Evolutionary conservation across 2,888 invertebrate species (phyloP).

Genomic region (Caenorhabditis parvicauda): DNA sequence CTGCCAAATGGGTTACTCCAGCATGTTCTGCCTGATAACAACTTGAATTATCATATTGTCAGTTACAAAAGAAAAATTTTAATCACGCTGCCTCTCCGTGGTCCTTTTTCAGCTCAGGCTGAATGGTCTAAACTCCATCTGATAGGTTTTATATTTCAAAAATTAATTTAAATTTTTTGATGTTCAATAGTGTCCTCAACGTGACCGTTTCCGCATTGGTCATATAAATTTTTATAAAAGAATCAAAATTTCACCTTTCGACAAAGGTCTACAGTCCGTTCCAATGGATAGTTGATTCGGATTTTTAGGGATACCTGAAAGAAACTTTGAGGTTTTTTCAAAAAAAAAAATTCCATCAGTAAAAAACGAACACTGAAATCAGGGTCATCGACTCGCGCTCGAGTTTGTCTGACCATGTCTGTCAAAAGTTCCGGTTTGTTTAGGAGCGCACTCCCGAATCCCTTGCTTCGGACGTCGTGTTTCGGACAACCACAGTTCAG

Average conservation of each 20-base stretch:
- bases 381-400: slow-evolving; percentile 72
- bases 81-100: no score
- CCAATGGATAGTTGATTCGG: slow-evolving; percentile 75
- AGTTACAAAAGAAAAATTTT: slow-evolving; percentile 2
- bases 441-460: slow-evolving; percentile 44
- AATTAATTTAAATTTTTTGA: no score
- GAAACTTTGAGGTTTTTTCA: neutral
- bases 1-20: slow-evolving; percentile 73
- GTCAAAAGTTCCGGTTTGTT: slow-evolving; percentile 77
- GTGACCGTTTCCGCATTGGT: no score
- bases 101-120: no score
- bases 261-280: slow-evolving; percentile 74
- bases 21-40: slow-evolving; percentile 35
- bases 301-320: slow-evolving; percentile 82
- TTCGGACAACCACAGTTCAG: slow-evolving; percentile 97
- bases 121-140: no score
- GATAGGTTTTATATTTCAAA: no score
- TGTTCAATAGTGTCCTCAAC: no score
- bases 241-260: slow-evolving; percentile 32
- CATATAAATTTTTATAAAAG: neutral
- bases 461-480: slow-evolving; percentile 62
- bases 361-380: slow-evolving; percentile 73
- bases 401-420: slow-evolving; percentile 78
- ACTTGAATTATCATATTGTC: neutral
- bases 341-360: neutral